Conservation (phyloP, 2,888 invertebrate genomes). For the Lutraria lutraria region DNA sequence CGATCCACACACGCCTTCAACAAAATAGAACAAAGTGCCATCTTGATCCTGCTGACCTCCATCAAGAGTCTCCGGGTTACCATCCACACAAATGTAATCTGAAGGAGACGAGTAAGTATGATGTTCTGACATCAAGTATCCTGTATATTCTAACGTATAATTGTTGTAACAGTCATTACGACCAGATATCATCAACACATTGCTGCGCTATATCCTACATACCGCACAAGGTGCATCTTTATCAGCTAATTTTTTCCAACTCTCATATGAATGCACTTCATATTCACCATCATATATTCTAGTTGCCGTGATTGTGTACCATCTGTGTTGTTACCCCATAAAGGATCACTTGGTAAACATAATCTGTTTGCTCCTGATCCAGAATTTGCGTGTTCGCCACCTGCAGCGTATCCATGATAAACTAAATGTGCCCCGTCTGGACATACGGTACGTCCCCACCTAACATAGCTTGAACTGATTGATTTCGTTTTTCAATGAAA, state of each 20-base stretch:
- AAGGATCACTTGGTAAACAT: conserved; percentile 26
- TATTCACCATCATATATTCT: conserved; percentile 24
- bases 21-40: conserved; percentile 19
- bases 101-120: neutral
- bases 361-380: conserved; percentile 20
- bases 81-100: conserved; percentile 30
- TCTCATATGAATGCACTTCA: neutral
- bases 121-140: conserved; percentile 30
- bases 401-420: conserved; percentile 24
- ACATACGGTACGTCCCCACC: conserved; percentile 26
- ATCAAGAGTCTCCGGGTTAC: neutral
- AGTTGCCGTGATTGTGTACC: neutral
- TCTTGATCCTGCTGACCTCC: neutral
- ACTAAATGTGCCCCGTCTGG: neutral
- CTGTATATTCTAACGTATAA: conserved; percentile 23
- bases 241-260: neutral
- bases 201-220: conserved; percentile 2
- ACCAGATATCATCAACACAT: conserved; percentile 33
- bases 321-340: conserved; percentile 4
- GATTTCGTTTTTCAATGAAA: too few species aligned
- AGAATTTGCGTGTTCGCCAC: conserved; percentile 10
- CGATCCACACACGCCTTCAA: conserved; percentile 24
- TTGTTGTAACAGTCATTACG: conserved; percentile 21
- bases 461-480: conserved; percentile 17
- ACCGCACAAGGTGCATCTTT: conserved; percentile 33